Evolutionary conservation across 2,888 invertebrate species (phyloP).

Genomic region (Clostera curtula): DNA sequence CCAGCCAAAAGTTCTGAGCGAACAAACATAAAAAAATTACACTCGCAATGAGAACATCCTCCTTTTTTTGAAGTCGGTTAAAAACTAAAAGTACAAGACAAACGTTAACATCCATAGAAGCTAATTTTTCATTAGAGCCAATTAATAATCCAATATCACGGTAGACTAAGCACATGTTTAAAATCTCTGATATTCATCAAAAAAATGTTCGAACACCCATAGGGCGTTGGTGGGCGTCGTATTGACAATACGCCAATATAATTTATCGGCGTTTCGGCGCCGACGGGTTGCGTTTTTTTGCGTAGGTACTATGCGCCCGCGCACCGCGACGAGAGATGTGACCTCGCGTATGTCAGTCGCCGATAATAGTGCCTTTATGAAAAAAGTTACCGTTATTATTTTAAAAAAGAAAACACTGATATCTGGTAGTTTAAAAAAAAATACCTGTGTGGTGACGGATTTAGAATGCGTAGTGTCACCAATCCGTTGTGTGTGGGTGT

Average conservation of each 20-base stretch:
- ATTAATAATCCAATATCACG: neutral
- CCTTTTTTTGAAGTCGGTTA: too few species aligned
- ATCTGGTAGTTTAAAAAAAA: too few species aligned
- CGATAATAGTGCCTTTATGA: conserved; percentile 24
- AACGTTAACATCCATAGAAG: too few species aligned
- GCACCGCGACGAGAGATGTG: conserved; percentile 23
- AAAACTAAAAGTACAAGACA: too few species aligned
- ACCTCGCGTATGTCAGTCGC: conserved; percentile 23
- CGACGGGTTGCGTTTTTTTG: conserved; percentile 36
- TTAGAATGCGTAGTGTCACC: too few species aligned
- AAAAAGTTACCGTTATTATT: too few species aligned
- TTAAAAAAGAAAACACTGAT: too few species aligned
- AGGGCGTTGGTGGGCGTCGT: conserved; percentile 47
- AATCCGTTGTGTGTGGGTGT: too few species aligned
- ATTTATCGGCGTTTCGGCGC: conserved; percentile 62
- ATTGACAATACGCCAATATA: conserved; percentile 58
- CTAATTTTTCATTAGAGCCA: neutral
- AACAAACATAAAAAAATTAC: too few species aligned
- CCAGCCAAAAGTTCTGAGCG: too few species aligned
- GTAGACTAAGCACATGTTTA: neutral
- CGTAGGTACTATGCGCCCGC: conserved; percentile 9
- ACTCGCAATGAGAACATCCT: too few species aligned
- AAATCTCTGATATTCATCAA: neutral
- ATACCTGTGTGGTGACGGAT: too few species aligned
- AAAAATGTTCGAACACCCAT: neutral